These are phyloP conservation scores for Rhagoletis zephyria DNA, from an alignment of 1,140 invertebrate species.

Conservation along the genomic window DNA sequence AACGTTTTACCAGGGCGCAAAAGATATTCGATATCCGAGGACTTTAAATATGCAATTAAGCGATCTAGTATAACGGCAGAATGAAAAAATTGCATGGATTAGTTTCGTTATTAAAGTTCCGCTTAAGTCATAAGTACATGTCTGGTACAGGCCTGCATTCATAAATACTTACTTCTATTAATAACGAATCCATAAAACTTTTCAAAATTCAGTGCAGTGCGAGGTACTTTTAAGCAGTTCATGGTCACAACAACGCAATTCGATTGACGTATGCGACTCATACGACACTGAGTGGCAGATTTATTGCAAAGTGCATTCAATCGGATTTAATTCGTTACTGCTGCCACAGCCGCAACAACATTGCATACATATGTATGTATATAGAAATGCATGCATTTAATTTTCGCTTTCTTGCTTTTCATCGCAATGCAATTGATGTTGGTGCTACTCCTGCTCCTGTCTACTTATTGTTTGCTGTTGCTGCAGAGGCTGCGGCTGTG, in stretches of 20 bases:
- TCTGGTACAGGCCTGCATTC: no score
- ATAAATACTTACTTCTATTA: no score
- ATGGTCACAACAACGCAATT: neutral
- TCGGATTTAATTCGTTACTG: conserved; percentile 42
- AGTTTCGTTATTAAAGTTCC: no score
- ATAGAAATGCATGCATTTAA: neutral
- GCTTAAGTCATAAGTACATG: no score
- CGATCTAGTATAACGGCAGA: no score
- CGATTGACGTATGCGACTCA: conserved; percentile 18
- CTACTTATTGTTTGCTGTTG: neutral
- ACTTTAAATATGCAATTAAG: no score
- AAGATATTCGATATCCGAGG: no score
- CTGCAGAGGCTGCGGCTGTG: neutral
- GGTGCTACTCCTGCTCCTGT: neutral
- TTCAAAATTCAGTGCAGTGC: no score
- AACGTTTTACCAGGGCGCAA: no score
- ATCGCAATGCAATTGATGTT: neutral
- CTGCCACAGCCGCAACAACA: neutral
- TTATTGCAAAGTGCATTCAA: conserved; percentile 45
- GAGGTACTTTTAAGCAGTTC: conserved; percentile 16
- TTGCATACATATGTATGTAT: neutral
- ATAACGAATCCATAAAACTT: no score
- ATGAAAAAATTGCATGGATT: no score
- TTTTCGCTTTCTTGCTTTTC: neutral
- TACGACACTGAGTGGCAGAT: conserved; percentile 17